Percentiles rank a stretch among this genome's conserved stretches.
phyloP scores from a whole-genome alignment of 2,888 invertebrate species.

The Desoria tigrina region DNA sequence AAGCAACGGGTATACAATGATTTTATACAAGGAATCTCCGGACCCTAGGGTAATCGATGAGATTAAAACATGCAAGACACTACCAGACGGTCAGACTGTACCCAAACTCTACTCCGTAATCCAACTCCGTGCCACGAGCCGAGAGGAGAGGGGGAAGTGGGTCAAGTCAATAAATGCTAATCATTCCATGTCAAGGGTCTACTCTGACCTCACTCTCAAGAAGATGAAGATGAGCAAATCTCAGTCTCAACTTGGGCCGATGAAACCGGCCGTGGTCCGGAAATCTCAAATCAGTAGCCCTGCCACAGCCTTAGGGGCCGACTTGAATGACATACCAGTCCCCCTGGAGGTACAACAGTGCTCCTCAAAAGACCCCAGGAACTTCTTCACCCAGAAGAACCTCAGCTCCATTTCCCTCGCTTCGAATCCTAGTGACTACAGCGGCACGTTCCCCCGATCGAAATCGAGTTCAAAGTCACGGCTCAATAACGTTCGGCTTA shows the following conservation, averaged over 20 bases:
- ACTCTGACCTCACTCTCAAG: constrained; percentile 46
- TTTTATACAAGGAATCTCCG: constrained; percentile 57
- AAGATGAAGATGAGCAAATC: constrained; percentile 35
- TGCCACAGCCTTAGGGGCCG: constrained; percentile 24
- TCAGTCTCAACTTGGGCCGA: not conserved
- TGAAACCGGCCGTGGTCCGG: constrained; percentile 24
- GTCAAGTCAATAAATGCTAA: constrained; percentile 57
- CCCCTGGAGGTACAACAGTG: constrained; percentile 26
- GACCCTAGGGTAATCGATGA: constrained; percentile 55
- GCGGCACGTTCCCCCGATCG: not conserved
- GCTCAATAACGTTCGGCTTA: not conserved
- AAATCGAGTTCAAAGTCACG: constrained; percentile 7
- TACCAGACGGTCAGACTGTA: constrained; percentile 46
- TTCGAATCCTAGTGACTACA: not conserved
- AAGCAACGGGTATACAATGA: constrained; percentile 60
- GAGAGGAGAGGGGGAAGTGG: constrained; percentile 61
- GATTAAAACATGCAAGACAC: constrained; percentile 51
- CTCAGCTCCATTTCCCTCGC: constrained; percentile 7
- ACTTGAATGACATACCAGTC: constrained; percentile 25
- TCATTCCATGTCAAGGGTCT: constrained; percentile 45
- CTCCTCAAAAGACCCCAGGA: constrained; percentile 34
- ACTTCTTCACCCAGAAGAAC: constrained; percentile 23
- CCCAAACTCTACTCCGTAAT: constrained; percentile 40
- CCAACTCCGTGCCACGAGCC: constrained; percentile 59
- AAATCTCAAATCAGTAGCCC: constrained; percentile 48